Percentiles rank a stretch among this genome's conserved stretches.
These are phyloP conservation scores for Solea senegalensis DNA, from an alignment of 2,113 vertebrate species.

Conservation along the genomic window DNA sequence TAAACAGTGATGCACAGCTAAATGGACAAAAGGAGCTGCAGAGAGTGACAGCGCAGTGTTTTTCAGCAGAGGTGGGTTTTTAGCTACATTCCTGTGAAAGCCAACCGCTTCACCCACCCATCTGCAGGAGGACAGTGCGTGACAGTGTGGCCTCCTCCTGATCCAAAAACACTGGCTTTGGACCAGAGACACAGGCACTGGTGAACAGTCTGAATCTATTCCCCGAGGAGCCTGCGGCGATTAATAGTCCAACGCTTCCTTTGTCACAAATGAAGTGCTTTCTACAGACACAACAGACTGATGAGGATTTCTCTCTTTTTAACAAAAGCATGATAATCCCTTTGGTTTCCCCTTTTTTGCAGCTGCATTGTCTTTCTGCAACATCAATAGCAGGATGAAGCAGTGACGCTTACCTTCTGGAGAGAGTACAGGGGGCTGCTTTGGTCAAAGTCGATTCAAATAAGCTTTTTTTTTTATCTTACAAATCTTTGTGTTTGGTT, in stretches of 20 bases:
- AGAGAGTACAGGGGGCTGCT: constrained; percentile 30
- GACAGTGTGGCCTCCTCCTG: constrained; percentile 8
- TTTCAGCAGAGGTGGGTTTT: constrained; percentile 16
- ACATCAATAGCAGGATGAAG: constrained; percentile 26
- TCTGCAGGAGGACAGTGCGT: constrained; percentile 18
- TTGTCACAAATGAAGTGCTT: constrained; percentile 38
- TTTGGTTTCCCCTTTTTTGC: constrained; percentile 9
- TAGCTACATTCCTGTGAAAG: constrained; percentile 26
- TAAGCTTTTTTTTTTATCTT: constrained; percentile 35
- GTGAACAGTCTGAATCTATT: constrained; percentile 14
- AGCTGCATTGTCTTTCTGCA: constrained; percentile 15
- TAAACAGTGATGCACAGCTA: neutral
- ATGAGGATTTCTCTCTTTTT: neutral
- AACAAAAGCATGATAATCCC: constrained; percentile 33
- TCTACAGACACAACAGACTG: constrained; percentile 5
- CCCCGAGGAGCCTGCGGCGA: constrained; percentile 35
- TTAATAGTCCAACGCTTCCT: constrained; percentile 3
- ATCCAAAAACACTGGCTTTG: constrained; percentile 40
- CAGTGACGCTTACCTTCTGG: constrained; percentile 67
- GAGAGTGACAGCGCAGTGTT: constrained; percentile 20
- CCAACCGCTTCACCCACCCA: constrained; percentile 31
- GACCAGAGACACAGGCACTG: constrained; percentile 29
- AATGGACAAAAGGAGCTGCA: neutral
- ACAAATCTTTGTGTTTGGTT: constrained; percentile 20
- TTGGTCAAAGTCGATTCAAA: constrained; percentile 44